Percentiles rank a stretch among this genome's conserved stretches.
phyloP scores from a whole-genome alignment of 2,113 vertebrate genomes.

The Alouatta palliata region DNA sequence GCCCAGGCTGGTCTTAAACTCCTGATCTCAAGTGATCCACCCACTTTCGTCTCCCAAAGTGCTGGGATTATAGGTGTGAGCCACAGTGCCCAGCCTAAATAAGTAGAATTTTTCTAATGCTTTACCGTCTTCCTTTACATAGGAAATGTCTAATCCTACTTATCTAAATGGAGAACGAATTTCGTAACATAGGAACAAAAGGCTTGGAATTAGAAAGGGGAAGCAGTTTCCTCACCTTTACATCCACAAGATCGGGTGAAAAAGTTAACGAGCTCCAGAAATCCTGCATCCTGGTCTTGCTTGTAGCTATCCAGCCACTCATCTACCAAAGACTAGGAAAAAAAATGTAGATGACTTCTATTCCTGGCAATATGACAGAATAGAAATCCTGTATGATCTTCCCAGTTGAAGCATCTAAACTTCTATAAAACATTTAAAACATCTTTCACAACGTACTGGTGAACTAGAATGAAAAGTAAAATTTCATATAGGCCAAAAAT shows the following conservation, averaged over 20 bases:
- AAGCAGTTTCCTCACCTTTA: conserved; percentile 85
- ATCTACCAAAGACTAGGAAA: conserved; percentile 88
- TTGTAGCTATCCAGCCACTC: conserved; percentile 94
- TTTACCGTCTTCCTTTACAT: conserved; percentile 35
- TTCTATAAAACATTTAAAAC: conserved; percentile 53
- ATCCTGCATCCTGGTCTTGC: conserved; percentile 82
- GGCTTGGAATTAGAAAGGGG: neutral
- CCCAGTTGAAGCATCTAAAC: neutral
- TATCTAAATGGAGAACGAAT: neutral
- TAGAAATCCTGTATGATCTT: neutral
- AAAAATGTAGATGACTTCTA: conserved; percentile 10
- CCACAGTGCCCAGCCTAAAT: no score
- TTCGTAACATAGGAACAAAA: conserved; percentile 2
- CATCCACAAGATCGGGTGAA: conserved; percentile 91
- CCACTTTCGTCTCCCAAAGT: no score
- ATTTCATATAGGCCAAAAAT: neutral
- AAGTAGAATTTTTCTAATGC: neutral
- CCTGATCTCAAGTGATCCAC: no score
- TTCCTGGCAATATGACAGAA: neutral
- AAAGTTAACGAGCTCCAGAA: conserved; percentile 92
- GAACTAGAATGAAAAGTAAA: conserved; percentile 32
- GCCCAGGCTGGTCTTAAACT: no score
- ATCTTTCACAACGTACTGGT: conserved; percentile 56
- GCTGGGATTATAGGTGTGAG: no score
- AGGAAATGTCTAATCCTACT: conserved; percentile 1